Conservation (phyloP, 1,140 invertebrate species). For the Brachionus paranguensis region DNA sequence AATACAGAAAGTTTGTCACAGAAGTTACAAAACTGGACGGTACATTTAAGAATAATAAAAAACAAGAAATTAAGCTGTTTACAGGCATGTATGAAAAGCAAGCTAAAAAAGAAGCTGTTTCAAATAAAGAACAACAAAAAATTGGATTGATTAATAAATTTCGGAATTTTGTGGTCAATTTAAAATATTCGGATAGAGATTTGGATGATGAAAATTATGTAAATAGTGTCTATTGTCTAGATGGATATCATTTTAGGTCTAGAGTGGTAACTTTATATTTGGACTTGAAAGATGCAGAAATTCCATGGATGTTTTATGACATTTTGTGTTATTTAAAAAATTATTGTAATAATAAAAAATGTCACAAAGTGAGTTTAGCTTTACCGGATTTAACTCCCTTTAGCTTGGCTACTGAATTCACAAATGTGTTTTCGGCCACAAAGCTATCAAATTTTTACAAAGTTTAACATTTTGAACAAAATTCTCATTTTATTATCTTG, state of each 20-base stretch:
- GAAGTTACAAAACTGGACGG: neutral
- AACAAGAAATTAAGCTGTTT: neutral
- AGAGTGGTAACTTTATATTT: neutral
- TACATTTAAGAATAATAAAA: neutral
- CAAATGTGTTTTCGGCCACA: neutral
- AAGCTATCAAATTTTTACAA: neutral
- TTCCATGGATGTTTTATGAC: slow-evolving; percentile 28
- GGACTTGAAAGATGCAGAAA: neutral
- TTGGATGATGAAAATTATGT: neutral
- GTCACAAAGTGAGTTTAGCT: neutral
- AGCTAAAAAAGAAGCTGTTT: neutral
- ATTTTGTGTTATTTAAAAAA: slow-evolving; percentile 25
- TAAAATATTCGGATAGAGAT: neutral
- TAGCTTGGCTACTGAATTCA: neutral
- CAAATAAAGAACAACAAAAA: neutral
- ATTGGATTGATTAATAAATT: neutral
- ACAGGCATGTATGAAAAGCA: neutral
- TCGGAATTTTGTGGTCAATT: neutral
- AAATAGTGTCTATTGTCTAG: neutral
- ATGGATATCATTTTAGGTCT: neutral
- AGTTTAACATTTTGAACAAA: neutral
- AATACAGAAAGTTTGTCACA: neutral
- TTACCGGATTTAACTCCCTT: neutral
- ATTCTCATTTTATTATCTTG: neutral
- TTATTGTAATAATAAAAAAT: slow-evolving; percentile 15